Evolutionary conservation across 92 coral and sea anemone genomes (phyloP), one percentile per base, ranked within the genome.

Genomic region (Zoanthus sansibaricus): DNA sequence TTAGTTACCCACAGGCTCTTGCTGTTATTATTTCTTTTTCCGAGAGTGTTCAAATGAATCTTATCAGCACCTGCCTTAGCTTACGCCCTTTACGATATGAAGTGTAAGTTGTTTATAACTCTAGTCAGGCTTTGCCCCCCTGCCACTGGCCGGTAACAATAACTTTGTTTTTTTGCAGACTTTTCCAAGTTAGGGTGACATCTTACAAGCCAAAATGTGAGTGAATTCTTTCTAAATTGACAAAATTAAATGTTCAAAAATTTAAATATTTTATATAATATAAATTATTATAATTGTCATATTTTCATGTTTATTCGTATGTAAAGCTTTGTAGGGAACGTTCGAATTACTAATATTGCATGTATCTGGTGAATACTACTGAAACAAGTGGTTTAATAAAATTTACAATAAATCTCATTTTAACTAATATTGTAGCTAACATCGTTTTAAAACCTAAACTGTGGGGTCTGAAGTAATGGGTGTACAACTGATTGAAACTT

Each of bases 171-270:
- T 88, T 87, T 94, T 94, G 95, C 98, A 94, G 98, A 94, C 96
- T 74, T 94, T 93, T 89, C 87, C 98, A 94, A 94, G 98, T 90
- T 94, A 94, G 86, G 94, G 94, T 93, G 94, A 94, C 86, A 92
- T 87, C 80, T 88, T 76, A 85, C 91, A 83, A 79, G 93, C 94
- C 90, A 80, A 56, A 80, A 80, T 80, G 85, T 80, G 85, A 80
- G 85, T 80, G 74, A 25, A 47, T 68, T 61, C 37, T 61, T 79
- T 58, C 74, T 79, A 37, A 64, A 79, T 89, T 88, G 91, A 88
- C 77, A 89, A 91, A 92, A 6, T 9, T 30, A 10, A 69, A 6
- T 67, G 13, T 18, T n/a, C 21, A 6, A 25, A 67, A 67, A 9
- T 20, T 67, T 16, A 6, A 67, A 30, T 30, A 11, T 25, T 69